Evolutionary conservation across 2,888 invertebrate genomes (phyloP).

Genomic region (Subacronicta megacephala): DNA sequence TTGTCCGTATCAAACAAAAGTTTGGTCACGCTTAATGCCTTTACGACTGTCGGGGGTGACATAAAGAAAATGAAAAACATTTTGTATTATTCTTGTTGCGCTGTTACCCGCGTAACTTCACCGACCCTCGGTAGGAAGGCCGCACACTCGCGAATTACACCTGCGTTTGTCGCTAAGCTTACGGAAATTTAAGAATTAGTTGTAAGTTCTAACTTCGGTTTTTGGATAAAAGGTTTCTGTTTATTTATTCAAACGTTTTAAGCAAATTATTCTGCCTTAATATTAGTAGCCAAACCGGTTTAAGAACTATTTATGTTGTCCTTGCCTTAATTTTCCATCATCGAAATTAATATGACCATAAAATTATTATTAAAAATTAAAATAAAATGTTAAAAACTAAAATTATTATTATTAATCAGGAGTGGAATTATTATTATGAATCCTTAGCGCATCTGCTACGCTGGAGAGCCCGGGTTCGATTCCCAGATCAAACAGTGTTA

Average conservation of each 20-base stretch:
- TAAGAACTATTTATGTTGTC: too few relatives aligned
- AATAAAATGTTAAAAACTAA: too few relatives aligned
- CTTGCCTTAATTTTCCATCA: too few relatives aligned
- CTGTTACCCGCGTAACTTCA: conserved; percentile 86
- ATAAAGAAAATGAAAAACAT: conserved; percentile 97
- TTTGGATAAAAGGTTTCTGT: background rate
- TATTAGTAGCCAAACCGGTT: too few relatives aligned
- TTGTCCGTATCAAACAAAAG: conserved; percentile 90
- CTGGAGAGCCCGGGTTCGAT: too few relatives aligned
- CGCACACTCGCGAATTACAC: conserved; percentile 63
- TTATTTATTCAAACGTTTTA: background rate
- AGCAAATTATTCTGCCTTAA: background rate
- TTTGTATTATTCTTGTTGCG: conserved; percentile 91
- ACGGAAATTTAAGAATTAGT: conserved; percentile 11
- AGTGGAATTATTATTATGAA: too few relatives aligned
- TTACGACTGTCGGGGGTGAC: conserved; percentile 95
- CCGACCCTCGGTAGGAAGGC: conserved; percentile 78
- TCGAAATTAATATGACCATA: too few relatives aligned
- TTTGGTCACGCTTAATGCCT: conserved; percentile 96
- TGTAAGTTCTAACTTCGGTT: background rate
- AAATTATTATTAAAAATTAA: too few relatives aligned
- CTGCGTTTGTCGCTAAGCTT: conserved; percentile 49
- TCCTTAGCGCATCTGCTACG: too few relatives aligned
- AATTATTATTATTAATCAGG: too few relatives aligned
- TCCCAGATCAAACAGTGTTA: too few relatives aligned